Evolutionary conservation across 2,888 invertebrate genomes (phyloP).

Genomic region (Drosophila neotestacea): DNA sequence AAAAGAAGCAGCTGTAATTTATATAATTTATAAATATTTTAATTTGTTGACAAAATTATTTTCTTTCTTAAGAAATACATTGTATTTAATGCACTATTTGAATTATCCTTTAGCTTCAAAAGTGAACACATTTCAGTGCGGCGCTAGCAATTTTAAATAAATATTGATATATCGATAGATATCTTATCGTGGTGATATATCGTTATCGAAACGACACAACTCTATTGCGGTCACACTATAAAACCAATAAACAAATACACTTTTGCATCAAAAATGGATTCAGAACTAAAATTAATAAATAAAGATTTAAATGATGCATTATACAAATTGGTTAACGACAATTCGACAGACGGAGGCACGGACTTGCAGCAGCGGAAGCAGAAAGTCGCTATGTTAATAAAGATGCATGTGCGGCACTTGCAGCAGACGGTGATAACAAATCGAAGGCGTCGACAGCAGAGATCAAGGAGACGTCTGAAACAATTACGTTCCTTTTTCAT

Average conservation of each 20-base stretch:
- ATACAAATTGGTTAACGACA: conserved; percentile 31
- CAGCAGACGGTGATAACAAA: conserved; percentile 75
- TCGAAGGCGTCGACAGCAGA: conserved; percentile 75
- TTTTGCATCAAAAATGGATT: conserved; percentile 45
- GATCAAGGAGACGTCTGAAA: conserved; percentile 65
- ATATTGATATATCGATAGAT: too few relatives aligned
- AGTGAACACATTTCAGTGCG: too few relatives aligned
- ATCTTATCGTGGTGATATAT: too few relatives aligned
- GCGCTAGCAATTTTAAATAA: too few relatives aligned
- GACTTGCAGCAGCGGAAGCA: conserved; percentile 35
- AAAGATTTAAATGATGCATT: conserved; percentile 44
- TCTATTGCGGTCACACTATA: conserved; percentile 4
- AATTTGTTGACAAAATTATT: too few relatives aligned
- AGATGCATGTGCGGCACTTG: conserved; percentile 74
- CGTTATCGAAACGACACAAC: too few relatives aligned
- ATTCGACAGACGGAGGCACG: neutral
- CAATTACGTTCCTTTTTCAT: conserved; percentile 78
- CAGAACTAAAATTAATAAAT: conserved; percentile 50
- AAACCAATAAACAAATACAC: too few relatives aligned
- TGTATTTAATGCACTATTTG: too few relatives aligned
- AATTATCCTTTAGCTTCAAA: too few relatives aligned
- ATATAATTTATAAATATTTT: too few relatives aligned
- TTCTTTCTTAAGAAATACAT: too few relatives aligned
- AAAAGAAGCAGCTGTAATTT: too few relatives aligned
- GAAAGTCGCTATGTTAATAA: conserved; percentile 61